Conservation (phyloP, 2,113 vertebrate species). For the Rafetus swinhoei region DNA sequence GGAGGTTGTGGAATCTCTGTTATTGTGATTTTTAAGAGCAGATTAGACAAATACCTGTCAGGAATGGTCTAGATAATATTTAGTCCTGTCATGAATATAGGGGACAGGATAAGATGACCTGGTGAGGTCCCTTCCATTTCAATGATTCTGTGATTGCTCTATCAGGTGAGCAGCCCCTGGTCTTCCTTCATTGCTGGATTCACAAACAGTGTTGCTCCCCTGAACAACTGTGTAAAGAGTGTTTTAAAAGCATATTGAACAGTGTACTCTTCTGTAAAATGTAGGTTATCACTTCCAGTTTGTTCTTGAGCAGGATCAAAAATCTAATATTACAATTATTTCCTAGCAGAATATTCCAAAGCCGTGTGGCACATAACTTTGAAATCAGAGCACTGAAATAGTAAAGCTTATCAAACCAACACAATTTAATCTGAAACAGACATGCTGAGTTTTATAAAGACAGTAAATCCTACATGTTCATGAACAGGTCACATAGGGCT, state of each 20-base stretch:
- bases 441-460: slow-evolving; percentile 28
- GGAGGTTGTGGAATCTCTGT: too few species aligned
- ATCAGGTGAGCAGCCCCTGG: not conserved
- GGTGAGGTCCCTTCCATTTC: too few species aligned
- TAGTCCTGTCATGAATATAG: too few species aligned
- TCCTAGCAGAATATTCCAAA: slow-evolving; percentile 17
- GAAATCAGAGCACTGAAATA: slow-evolving; percentile 49
- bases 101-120: too few species aligned
- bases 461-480: not conserved
- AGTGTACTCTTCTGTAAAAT: slow-evolving; percentile 23
- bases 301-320: slow-evolving; percentile 17
- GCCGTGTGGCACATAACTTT: not conserved
- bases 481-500: not conserved
- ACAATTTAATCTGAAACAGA: not conserved
- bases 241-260: slow-evolving; percentile 8
- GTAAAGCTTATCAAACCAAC: not conserved
- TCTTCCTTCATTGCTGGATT: not conserved
- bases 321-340: not conserved
- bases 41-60: too few species aligned
- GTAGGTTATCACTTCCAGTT: not conserved
- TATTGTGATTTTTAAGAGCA: too few species aligned
- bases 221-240: not conserved
- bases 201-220: not conserved
- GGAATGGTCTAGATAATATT: too few species aligned
- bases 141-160: not conserved